Evolutionary conservation across 1,140 invertebrate species (phyloP), one percentile per base, ranked within the genome.

Genomic region (Drosophila simulans): DNA sequence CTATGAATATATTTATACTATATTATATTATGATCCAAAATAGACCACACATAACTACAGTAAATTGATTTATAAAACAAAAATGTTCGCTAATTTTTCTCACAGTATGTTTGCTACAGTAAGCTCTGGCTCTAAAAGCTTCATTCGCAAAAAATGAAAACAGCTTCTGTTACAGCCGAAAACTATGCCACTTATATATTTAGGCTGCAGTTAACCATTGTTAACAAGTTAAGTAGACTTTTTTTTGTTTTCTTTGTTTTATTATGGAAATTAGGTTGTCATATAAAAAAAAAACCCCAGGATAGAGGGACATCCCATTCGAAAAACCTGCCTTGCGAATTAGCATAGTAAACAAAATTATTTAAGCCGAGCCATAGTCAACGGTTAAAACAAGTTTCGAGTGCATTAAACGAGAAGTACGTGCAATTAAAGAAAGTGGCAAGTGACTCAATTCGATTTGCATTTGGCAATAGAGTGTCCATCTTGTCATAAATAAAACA

Each of bases 401-500:
- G 22, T 22, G 27, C 17, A 42, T 58, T 62, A 27, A 31, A 31
- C 10, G 17, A 31, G 25, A 40, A 25, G 34, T 40, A 51, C 5
- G n/a, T 22, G 11, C 2, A n/a, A 17, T 4, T 13, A 3, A 17
- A 22, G 25, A 34, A 49, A 51, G 34, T 66, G 17, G 5, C 25
- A 43, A 25, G 34, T 66, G 63, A 20, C 56, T 63, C 31, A 13
- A 42, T 58, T 4, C 25, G 42, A 62, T 64, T 64, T 39, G 45
- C 25, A 64, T 66, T 64, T 40, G 2, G 17, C 27, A 46, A 15
- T 35, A 31, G 5, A 31, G 27, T 48, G 4, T 11, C 27, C 27
- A 31, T 13, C 17, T 13, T 22, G 10, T 17, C 25, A 37, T 51
- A 59, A 27, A 60, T 15, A 57, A 54, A 40, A 3, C 17, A 20